These are phyloP conservation scores for Balaenoptera acutorostrata DNA, from an alignment of 2,113 vertebrate genomes.

Conservation along the genomic window DNA sequence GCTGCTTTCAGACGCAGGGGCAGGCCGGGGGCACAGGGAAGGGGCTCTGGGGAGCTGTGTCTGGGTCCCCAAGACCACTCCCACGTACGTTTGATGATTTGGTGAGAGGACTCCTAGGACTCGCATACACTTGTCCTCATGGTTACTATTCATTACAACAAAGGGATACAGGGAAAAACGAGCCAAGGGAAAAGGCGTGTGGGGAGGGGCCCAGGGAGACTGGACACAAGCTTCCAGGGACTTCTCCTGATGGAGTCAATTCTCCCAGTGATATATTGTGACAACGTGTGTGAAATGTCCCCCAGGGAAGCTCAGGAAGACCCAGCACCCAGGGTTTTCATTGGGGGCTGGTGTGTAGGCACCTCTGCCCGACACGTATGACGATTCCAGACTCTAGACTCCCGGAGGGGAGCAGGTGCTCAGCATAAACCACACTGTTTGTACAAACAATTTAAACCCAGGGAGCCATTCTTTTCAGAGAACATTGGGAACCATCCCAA, in stretches of 20 bases:
- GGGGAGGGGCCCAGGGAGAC: background rate
- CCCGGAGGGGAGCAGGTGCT: background rate
- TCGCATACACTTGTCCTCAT: rapidly evolving
- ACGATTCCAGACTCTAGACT: background rate
- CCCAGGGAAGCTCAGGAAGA: background rate
- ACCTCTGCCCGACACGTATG: background rate
- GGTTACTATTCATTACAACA: background rate
- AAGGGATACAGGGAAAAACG: background rate
- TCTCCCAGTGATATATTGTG: rapidly evolving
- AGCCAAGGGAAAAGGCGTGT: background rate
- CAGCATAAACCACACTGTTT: background rate
- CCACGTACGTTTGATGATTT: rapidly evolving
- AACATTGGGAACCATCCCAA: background rate
- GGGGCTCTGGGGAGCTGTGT: rapidly evolving
- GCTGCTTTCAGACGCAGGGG: background rate
- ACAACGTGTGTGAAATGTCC: background rate
- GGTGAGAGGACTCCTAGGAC: background rate
- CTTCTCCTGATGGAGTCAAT: background rate
- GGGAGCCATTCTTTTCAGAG: background rate
- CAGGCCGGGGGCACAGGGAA: background rate
- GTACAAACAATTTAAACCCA: background rate
- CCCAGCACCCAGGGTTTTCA: background rate
- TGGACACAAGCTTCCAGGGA: background rate
- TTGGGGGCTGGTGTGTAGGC: rapidly evolving
- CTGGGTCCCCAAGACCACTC: rapidly evolving